Percentiles rank a stretch among this genome's conserved stretches.
phyloP scores from a whole-genome alignment of 2,797 vertebrate species.

The Paedocypris micromegethes region DNA sequence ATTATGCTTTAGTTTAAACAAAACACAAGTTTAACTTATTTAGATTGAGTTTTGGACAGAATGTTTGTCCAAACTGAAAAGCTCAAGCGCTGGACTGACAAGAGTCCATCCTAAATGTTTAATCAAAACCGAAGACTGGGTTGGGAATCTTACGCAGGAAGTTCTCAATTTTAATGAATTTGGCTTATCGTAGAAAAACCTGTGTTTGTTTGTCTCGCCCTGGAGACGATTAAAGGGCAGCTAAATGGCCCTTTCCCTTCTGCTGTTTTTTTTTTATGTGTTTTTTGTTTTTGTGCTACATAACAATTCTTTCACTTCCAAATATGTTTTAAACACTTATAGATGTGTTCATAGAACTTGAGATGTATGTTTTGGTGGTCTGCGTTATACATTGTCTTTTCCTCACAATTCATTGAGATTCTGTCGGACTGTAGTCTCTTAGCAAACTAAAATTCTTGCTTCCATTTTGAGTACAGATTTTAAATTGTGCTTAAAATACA shows the following conservation, averaged over 20 bases:
- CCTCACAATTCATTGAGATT: no score
- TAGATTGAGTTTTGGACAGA: background rate
- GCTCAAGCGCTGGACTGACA: constrained; percentile 5
- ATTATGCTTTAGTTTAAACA: background rate
- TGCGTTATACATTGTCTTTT: no score
- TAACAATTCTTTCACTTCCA: background rate
- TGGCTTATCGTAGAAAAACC: constrained; percentile 10
- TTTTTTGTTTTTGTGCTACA: background rate
- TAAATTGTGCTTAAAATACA: no score
- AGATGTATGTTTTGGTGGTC: no score
- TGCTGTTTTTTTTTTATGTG: background rate
- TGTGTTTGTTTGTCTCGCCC: constrained; percentile 28
- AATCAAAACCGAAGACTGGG: background rate
- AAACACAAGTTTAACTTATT: background rate
- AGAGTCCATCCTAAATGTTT: constrained; percentile 9
- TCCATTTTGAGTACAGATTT: no score
- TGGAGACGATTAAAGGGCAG: background rate
- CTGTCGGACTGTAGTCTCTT: no score
- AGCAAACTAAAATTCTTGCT: no score
- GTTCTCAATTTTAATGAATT: constrained; percentile 21
- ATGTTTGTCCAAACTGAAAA: background rate
- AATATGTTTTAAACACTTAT: no score
- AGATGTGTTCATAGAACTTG: no score
- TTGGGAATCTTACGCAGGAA: constrained; percentile 34
- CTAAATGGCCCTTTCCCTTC: constrained; percentile 20